Base-by-base conservation (phyloP, 2,888 invertebrate species). In the Cremastinae sp. region DNA sequence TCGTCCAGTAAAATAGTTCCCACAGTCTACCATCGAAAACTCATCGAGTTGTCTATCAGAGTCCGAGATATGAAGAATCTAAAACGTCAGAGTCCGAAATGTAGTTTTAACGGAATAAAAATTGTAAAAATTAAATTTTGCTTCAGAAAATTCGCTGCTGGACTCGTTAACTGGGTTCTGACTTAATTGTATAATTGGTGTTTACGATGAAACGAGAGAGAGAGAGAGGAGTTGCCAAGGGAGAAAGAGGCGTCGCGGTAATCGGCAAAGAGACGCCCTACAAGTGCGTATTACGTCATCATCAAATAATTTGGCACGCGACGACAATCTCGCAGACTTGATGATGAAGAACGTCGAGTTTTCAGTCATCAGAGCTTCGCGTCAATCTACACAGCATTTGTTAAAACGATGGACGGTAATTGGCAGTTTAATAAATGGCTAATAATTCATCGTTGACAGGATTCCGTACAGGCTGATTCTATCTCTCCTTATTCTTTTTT, bases 271-370 rank as follows among this genome's bases (percentile, higher is more conserved):
- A 76, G 74, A 77, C 78, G 78, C 76, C 70, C 73, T 64, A 36
- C 58, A 54, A 43, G 73, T 16, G 28, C 65, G 62, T 78, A 79
- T 89, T 87, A 88, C 89, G 87, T 89, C 87, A 89, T 79, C 85
- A 80, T 83, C 79, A 82, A 88, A 89, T 89, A 89, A 89, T 89
- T 88, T 80, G 88, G 87, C 89, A 89, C 87, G 88, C 88, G 88
- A 88, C 88, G 85, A 82, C 83, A 84, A 84, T 86, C 84, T 85
- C 83, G 80, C 82, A 70, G 54, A 69, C 61, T 53, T 18, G 53
- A 28, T 18, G 53, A 28, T 28, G 28, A 28, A 28, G 2, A 28
- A 5, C 36, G 45, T 70, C 20, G 36, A 66, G 53, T 14, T 47
- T 14, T 58, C 38, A 56, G 53, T 64, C 38, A 45, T 9, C 16